Percentiles rank a stretch among this genome's conserved stretches.
Evolutionary conservation across 2,113 vertebrate genomes (phyloP).

Genomic region (Hypomesus transpacificus): DNA sequence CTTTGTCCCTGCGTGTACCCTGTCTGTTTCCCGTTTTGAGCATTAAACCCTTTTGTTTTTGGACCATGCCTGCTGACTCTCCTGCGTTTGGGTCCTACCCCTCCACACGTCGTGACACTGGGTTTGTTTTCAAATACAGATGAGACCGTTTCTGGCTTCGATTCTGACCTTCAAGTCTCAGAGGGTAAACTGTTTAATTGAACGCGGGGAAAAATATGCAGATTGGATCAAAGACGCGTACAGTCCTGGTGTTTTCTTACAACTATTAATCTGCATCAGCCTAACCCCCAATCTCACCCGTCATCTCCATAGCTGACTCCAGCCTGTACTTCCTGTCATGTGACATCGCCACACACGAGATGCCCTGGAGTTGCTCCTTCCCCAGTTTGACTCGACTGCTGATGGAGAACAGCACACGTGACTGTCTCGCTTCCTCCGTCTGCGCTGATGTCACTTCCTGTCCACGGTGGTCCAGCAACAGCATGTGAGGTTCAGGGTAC

Average conservation of each 20-base stretch:
- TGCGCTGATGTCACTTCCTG: background rate
- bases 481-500: conserved; percentile 20
- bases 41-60: no score
- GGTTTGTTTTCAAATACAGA: background rate
- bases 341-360: background rate
- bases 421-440: background rate
- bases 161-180: background rate
- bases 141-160: background rate
- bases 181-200: no score
- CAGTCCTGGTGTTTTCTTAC: background rate
- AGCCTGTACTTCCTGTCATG: background rate
- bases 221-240: no score
- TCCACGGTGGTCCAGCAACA: conserved; percentile 3
- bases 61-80: no score
- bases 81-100: no score
- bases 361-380: background rate
- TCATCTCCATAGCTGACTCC: background rate
- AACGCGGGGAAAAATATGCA: no score
- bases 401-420: background rate
- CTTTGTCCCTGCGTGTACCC: no score
- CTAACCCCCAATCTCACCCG: background rate
- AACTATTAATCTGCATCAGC: background rate
- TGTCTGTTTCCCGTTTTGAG: no score
- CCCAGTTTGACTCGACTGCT: background rate
- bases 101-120: no score